A percentile compares a stretch with the other conserved stretches of the same genome.
phyloP scores from a whole-genome alignment of 2,888 invertebrate species.

The Cancer borealis region DNA sequence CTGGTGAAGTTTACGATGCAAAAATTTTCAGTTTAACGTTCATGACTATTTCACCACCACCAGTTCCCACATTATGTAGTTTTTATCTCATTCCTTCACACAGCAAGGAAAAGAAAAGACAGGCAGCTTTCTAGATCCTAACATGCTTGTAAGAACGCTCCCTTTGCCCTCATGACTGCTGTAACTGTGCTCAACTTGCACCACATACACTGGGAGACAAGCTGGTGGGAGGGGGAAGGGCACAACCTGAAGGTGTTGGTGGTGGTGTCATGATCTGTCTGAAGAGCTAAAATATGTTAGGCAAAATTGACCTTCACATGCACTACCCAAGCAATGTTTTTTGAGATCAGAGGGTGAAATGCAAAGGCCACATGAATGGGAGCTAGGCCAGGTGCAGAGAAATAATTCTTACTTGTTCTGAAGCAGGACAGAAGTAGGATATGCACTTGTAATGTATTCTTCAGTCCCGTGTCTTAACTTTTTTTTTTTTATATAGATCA shows the following conservation, averaged over 20 bases:
- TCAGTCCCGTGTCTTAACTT: neutral
- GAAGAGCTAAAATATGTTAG: neutral
- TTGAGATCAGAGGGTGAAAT: constrained; percentile 45
- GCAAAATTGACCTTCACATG: constrained; percentile 31
- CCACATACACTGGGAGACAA: neutral
- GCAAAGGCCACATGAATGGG: constrained; percentile 4
- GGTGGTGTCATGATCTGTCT: constrained; percentile 14
- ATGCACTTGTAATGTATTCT: neutral
- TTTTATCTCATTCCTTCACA: neutral
- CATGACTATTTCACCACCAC: neutral
- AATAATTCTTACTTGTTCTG: neutral
- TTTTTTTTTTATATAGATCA: neutral
- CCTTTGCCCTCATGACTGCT: neutral
- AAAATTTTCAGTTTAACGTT: neutral
- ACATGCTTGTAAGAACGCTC: neutral
- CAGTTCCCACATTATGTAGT: neutral
- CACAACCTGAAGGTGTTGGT: neutral
- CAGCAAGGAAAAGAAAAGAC: neutral
- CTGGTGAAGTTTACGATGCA: neutral
- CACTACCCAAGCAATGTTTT: constrained; percentile 40
- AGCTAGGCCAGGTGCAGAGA: neutral
- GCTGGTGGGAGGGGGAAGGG: neutral
- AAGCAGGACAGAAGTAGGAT: constrained; percentile 11
- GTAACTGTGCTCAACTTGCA: neutral
- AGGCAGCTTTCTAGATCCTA: neutral